Conservation (phyloP, 2,888 invertebrate genomes). For the Calameuta idolon region DNA sequence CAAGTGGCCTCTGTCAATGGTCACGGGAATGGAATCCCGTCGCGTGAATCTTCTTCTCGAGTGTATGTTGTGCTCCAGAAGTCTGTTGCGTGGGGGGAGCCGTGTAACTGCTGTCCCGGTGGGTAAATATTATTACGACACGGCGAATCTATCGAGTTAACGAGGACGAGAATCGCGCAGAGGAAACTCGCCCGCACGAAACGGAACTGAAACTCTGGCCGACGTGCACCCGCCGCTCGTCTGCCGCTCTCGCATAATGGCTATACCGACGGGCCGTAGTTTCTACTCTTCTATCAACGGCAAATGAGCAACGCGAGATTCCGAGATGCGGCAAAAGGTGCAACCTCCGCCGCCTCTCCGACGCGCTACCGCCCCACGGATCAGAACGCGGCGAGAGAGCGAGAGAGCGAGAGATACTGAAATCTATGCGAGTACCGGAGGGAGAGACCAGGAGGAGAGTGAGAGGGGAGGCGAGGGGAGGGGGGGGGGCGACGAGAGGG, state of each 20-base stretch:
- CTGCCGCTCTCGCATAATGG: conserved; percentile 51
- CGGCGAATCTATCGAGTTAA: background rate
- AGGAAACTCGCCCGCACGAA: conserved; percentile 53
- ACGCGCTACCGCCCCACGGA: conserved; percentile 32
- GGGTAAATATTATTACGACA: background rate
- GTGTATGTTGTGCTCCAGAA: background rate
- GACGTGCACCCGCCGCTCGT: conserved; percentile 35
- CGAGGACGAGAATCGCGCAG: conserved; percentile 2
- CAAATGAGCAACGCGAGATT: conserved; percentile 58
- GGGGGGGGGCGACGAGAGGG: conserved; percentile 25
- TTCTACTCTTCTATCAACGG: conserved; percentile 38
- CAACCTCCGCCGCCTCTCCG: conserved; percentile 38
- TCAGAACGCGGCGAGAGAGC: conserved; percentile 22
- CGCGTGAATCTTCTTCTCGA: conserved; percentile 28
- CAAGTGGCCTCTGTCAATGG: conserved; percentile 43
- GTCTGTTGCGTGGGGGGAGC: background rate
- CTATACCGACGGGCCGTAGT: conserved; percentile 32
- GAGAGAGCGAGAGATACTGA: conserved; percentile 22
- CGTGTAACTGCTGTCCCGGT: background rate
- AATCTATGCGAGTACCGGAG: conserved; percentile 1
- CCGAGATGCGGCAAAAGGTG: conserved; percentile 61
- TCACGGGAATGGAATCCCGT: conserved; percentile 33
- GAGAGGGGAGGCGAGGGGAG: background rate
- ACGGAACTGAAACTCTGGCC: conserved; percentile 43
- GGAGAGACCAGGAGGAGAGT: background rate